These are phyloP conservation scores for Drosophila saltans DNA, from an alignment of 1,140 invertebrate species.

Conservation along the genomic window DNA sequence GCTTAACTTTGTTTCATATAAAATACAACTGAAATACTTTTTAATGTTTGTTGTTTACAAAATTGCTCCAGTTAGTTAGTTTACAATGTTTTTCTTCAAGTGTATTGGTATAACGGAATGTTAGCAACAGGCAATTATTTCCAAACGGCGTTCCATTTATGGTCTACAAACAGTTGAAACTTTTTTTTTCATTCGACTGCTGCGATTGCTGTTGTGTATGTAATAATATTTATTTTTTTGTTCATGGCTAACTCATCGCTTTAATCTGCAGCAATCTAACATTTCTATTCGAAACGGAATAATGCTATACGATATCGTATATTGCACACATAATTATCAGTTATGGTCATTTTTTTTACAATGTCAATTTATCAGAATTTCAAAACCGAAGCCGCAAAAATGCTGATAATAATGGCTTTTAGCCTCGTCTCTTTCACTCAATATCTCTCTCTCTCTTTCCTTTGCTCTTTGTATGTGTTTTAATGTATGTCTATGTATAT, in stretches of 20 bases:
- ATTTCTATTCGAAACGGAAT: too few relatives aligned
- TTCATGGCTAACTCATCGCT: constrained; percentile 41
- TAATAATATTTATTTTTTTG: constrained; percentile 14
- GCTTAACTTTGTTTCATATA: too few relatives aligned
- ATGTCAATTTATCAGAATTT: neutral
- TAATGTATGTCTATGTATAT: too few relatives aligned
- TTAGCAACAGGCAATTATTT: constrained; percentile 60
- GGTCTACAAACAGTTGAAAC: constrained; percentile 73
- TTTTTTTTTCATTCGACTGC: constrained; percentile 27
- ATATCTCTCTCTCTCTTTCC: neutral
- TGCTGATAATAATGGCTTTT: neutral
- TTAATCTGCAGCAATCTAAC: constrained; percentile 8
- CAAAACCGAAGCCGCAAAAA: neutral
- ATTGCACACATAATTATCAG: neutral
- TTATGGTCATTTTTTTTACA: neutral
- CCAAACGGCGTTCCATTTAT: constrained; percentile 68
- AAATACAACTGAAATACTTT: too few relatives aligned
- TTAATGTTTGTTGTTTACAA: too few relatives aligned
- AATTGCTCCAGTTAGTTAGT: too few relatives aligned
- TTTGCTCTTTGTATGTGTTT: neutral
- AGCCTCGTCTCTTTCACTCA: constrained; percentile 1
- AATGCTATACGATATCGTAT: too few relatives aligned
- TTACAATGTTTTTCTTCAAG: neutral
- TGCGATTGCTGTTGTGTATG: constrained; percentile 11
- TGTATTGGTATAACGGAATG: neutral